Evolutionary conservation across 2,113 vertebrate species (phyloP), one percentile per base, ranked within the genome.

Genomic region (Donacobius atricapilla): DNA sequence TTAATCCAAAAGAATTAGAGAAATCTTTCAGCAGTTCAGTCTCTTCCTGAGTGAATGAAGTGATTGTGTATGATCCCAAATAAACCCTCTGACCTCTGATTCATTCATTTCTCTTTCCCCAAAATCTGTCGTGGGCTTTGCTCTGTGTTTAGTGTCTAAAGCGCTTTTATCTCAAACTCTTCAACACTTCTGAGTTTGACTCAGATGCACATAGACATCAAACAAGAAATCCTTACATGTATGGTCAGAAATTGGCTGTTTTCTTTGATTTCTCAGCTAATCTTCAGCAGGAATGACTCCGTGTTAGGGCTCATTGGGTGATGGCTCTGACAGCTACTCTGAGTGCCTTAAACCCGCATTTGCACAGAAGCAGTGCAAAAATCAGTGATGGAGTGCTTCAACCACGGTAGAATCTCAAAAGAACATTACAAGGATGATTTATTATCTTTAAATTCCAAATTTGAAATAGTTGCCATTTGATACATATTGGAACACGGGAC

Each of bases 181-280:
- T 64, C 77, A 60, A 5, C 73, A 31, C 45, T 69, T 47, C 84
- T 37, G 30, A 85, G 70, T 66, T 87, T 39, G 40, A 63, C 61
- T 87, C 69, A 66, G 64, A 28, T 60, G 45, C 68, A 78, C 51
- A 11, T 22, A 17, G 5, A 78, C 42, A 82, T 93, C 85, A 92
- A 78, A 91, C 58, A 66, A 75, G 51, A 54, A 75, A 75, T 66
- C 50, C 47, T 82, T 61, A 37, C 37, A 16, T 23, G 44, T 53
- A 27, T 0, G 0, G 30, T 50, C 27, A 47, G 22, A 87, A 92
- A 90, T 44, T 15, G 68, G 31, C 77, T 84, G 51, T 70, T 91
- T 87, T 65, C 87, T 93, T 87, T 89, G 90, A 91, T 93, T 82
- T 66, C 78, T 78, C 51, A 66, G 51, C 69, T 81, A 16, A 72